Conservation (phyloP, 2,113 vertebrate genomes). For the Neofelis nebulosa region DNA sequence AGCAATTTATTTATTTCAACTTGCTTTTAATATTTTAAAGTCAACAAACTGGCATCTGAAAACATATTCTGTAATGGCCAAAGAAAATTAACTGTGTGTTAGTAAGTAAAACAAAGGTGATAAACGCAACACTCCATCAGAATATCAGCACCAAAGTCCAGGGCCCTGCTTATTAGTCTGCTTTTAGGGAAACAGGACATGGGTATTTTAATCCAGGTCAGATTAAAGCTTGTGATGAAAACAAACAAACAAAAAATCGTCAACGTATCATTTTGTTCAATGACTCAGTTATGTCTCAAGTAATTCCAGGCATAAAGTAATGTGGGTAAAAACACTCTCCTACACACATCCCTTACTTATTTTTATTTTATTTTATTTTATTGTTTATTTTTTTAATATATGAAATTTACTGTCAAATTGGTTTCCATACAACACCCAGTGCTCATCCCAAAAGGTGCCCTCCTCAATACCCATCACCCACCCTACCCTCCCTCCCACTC, state of each 20-base stretch:
- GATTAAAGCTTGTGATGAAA: neutral
- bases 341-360: neutral
- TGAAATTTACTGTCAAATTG: no score
- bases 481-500: no score
- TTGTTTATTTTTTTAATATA: neutral
- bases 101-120: neutral
- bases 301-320: neutral
- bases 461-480: no score
- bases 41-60: neutral
- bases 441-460: no score
- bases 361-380: no score
- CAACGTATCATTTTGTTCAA: neutral
- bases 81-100: neutral
- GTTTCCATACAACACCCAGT: no score
- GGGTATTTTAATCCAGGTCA: neutral
- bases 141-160: constrained; percentile 91
- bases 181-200: constrained; percentile 77
- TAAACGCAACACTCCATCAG: constrained; percentile 89
- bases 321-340: neutral
- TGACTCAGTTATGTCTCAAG: neutral
- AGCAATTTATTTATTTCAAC: neutral
- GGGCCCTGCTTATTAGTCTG: constrained; percentile 87
- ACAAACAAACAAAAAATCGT: neutral
- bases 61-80: neutral
- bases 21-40: neutral